Percentiles rank a stretch among this genome's conserved stretches.
phyloP scores from a whole-genome alignment of 2,113 vertebrate species.

The Lepus europaeus region DNA sequence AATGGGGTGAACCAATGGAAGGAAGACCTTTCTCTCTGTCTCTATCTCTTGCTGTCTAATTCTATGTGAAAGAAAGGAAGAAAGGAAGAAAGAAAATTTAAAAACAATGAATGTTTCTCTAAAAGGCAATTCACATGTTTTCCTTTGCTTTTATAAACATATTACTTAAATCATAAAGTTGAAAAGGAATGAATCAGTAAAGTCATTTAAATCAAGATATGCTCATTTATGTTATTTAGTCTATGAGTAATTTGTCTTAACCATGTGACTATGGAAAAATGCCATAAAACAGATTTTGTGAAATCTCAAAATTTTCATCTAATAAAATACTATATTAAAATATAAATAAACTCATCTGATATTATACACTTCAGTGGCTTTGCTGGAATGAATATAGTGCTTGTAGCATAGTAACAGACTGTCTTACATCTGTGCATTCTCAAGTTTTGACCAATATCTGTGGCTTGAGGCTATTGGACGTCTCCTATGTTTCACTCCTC shows the following conservation, averaged over 20 bases:
- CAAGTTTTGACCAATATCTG: slow-evolving; percentile 75
- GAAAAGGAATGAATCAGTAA: not conserved
- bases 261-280: not conserved
- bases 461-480: slow-evolving; percentile 78
- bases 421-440: slow-evolving; percentile 77
- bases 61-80: too few relatives aligned
- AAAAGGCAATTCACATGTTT: not conserved
- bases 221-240: not conserved
- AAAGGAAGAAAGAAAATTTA: too few relatives aligned
- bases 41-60: too few relatives aligned
- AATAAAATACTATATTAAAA: slow-evolving; percentile 46
- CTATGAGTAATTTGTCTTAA: not conserved
- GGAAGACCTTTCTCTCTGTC: too few relatives aligned
- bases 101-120: not conserved
- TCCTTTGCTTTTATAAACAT: not conserved
- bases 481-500: slow-evolving; percentile 66
- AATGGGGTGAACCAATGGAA: too few relatives aligned
- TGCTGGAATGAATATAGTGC: slow-evolving; percentile 61
- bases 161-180: slow-evolving; percentile 1
- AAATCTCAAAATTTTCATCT: slow-evolving; percentile 40
- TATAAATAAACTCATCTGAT: slow-evolving; percentile 64
- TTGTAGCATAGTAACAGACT: slow-evolving; percentile 72
- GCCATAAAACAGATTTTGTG: slow-evolving; percentile 21
- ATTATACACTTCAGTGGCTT: slow-evolving; percentile 54
- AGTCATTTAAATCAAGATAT: not conserved